Evolutionary conservation across 2,797 vertebrate species (phyloP), one percentile per base, ranked within the genome.

Genomic region (Sebastes diaconus): DNA sequence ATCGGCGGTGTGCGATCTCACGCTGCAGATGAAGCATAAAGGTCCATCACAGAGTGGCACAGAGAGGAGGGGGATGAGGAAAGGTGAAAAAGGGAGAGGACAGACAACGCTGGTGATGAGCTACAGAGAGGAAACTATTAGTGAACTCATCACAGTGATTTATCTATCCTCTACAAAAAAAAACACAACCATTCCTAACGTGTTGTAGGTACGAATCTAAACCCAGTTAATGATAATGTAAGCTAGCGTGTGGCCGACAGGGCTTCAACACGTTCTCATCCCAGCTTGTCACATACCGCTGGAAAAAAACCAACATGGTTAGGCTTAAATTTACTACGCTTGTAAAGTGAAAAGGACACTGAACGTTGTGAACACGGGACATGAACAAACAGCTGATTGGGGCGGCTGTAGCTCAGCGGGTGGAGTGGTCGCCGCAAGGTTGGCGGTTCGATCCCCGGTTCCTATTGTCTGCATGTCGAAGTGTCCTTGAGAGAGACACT

Each of bases 141-240:
- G 55, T 18, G 24, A 83, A 59, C 25, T 81, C 25, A 63, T 70
- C 55, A 30, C 68, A 25, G 32, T 73, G 77, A 36, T 30, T 83
- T 30, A 27, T 68, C 20, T 63, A 36, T 68, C 39, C 42, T 46
- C 42, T 13, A n/a, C 32, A 10, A 13, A 20, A 59, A 59, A 58
- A 25, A 14, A n/a, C n/a, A n/a, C n/a, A n/a, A n/a, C n/a, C n/a
- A n/a, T n/a, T n/a, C n/a, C n/a, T n/a, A n/a, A n/a, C n/a, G n/a
- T n/a, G 55, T 55, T 72, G 12, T 46, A 14, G 13, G 24, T 10
- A 20, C 2, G 18, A 14, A 18, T 39, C 46, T 30, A 8, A 42
- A 61, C 5, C 20, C 6, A 18, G 25, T 3, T 22, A 16, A 36
- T 59, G 22, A 42, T n/a, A 32, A 30, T 54, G 16, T 16, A n/a